phyloP scores from a whole-genome alignment of 2,797 vertebrate genomes.

The Anas georgica region DNA sequence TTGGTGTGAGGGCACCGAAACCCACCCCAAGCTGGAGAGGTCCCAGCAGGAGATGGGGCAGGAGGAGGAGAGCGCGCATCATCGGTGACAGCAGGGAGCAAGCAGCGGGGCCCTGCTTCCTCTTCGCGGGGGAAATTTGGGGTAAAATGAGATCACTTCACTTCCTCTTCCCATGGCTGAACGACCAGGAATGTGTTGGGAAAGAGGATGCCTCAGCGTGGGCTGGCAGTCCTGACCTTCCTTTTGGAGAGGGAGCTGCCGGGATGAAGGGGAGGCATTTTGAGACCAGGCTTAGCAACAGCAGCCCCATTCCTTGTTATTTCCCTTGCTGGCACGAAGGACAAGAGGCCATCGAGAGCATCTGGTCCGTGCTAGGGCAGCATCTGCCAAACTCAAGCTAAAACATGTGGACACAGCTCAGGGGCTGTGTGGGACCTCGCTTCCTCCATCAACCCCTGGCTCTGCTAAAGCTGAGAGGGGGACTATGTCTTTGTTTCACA shows the following conservation, averaged over 20 bases:
- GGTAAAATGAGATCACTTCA: not conserved
- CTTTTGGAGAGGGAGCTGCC: not conserved
- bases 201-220: not conserved
- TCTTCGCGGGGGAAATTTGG: not conserved
- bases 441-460: not conserved
- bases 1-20: not conserved
- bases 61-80: not conserved
- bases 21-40: not conserved
- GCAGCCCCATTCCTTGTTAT: not conserved
- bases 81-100: not conserved
- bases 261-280: not conserved
- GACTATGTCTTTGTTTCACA: not conserved
- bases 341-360: fast-evolving
- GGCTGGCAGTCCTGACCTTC: not conserved
- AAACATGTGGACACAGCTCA: not conserved
- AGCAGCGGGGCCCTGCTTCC: not conserved
- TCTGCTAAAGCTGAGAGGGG: not conserved
- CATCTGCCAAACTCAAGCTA: not conserved
- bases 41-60: not conserved
- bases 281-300: not conserved
- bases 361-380: not conserved
- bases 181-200: not conserved
- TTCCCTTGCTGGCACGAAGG: fast-evolving
- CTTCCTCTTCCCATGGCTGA: not conserved
- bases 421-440: not conserved